These are phyloP conservation scores for Eupithecia inturbata DNA, from an alignment of 2,888 invertebrate genomes.

Conservation along the genomic window DNA sequence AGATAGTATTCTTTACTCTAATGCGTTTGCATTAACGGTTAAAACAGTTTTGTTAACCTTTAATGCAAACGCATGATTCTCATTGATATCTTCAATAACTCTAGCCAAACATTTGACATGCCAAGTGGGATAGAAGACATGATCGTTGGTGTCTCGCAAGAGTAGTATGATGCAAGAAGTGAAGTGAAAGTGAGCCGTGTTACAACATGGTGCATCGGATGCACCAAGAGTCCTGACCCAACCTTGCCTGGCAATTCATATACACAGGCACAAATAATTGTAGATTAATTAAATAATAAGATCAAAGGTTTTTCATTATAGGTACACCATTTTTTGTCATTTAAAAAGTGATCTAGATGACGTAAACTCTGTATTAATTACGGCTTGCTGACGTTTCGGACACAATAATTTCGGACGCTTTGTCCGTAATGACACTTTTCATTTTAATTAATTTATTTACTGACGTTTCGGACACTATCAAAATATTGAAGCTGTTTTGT, in stretches of 20 bases:
- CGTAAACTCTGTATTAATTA: background rate
- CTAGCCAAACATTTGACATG: conserved; percentile 17
- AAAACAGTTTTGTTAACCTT: too few species aligned
- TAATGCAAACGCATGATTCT: too few species aligned
- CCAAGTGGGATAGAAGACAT: conserved; percentile 48
- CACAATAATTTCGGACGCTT: too few species aligned
- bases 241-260: conserved; percentile 29
- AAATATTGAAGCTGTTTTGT: too few species aligned
- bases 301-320: background rate
- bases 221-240: conserved; percentile 67
- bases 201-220: conserved; percentile 78
- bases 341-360: background rate
- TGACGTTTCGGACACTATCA: too few species aligned
- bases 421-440: too few species aligned
- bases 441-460: too few species aligned
- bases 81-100: background rate
- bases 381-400: too few species aligned
- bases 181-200: conserved; percentile 76
- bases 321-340: background rate
- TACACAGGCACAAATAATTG: background rate
- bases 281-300: background rate
- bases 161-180: conserved; percentile 70
- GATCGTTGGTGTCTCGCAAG: conserved; percentile 52
- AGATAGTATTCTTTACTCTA: background rate
- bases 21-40: too few species aligned